These are phyloP conservation scores for Saxidomus purpurata DNA, from an alignment of 1,140 invertebrate genomes.

Conservation along the genomic window DNA sequence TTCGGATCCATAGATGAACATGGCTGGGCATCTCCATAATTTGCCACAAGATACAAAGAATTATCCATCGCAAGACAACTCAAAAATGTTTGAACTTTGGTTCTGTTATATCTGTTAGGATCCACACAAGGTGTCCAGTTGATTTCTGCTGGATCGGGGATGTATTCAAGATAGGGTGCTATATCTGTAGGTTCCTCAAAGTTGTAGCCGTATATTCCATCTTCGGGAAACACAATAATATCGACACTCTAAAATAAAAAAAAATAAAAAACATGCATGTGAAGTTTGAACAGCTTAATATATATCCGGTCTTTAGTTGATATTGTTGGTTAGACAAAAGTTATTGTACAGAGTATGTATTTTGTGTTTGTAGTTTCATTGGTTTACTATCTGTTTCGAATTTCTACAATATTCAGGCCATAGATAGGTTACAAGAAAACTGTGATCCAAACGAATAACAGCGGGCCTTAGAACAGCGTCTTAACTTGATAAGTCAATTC, in stretches of 20 bases:
- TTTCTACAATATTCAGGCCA: too few species aligned
- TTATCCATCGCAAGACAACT: slow-evolving; percentile 89
- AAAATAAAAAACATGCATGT: too few species aligned
- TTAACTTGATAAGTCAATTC: too few species aligned
- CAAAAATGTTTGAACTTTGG: slow-evolving; percentile 72
- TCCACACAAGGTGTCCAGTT: slow-evolving; percentile 76
- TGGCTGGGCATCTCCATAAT: slow-evolving; percentile 90
- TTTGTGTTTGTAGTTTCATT: too few species aligned
- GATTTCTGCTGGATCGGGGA: slow-evolving; percentile 77
- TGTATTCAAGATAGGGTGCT: slow-evolving; percentile 76
- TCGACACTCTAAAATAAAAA: slow-evolving; percentile 88
- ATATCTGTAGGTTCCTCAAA: slow-evolving; percentile 61
- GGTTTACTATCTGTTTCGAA: too few species aligned
- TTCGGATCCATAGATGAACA: slow-evolving; percentile 87
- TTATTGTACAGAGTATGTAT: too few species aligned
- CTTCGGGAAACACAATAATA: slow-evolving; percentile 95
- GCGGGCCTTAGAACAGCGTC: too few species aligned
- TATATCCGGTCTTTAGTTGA: too few species aligned
- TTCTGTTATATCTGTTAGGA: slow-evolving; percentile 40
- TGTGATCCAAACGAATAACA: too few species aligned
- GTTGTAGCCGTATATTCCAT: slow-evolving; percentile 87
- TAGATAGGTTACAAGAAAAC: too few species aligned
- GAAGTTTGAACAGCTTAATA: too few species aligned
- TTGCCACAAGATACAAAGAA: slow-evolving; percentile 90
- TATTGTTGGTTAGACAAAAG: too few species aligned